phyloP scores from a whole-genome alignment of 2,888 invertebrate species.

The Zaprionus lineosus region DNA sequence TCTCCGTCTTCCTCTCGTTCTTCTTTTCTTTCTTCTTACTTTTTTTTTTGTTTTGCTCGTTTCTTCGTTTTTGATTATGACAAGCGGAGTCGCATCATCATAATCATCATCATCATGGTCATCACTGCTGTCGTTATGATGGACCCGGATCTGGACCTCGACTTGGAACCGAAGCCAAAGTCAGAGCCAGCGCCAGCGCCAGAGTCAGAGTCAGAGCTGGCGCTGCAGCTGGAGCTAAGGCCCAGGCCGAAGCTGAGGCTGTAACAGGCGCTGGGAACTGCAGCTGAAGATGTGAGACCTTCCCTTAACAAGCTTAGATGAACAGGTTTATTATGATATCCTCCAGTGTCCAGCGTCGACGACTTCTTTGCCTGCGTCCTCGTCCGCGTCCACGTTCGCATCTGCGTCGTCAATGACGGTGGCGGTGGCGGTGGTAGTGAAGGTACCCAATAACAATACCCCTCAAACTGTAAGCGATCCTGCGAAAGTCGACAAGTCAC shows the following conservation, averaged over 20 bases:
- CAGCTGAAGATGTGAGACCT: constrained; percentile 47
- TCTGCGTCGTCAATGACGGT: neutral
- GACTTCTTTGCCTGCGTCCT: neutral
- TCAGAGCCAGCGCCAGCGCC: too few species aligned
- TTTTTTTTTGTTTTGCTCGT: constrained; percentile 14
- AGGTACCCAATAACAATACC: constrained; percentile 33
- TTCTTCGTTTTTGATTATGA: constrained; percentile 64
- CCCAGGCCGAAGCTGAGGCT: constrained; percentile 14
- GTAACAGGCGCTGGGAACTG: too few species aligned
- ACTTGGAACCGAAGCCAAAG: too few species aligned
- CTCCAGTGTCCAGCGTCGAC: constrained; percentile 20
- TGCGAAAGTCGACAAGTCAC: constrained; percentile 15
- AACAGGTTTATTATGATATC: constrained; percentile 77
- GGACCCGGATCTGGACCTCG: too few species aligned
- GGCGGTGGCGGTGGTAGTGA: neutral
- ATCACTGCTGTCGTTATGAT: constrained; percentile 10
- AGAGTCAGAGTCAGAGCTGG: too few species aligned
- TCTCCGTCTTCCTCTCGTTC: too few species aligned
- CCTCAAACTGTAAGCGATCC: constrained; percentile 51
- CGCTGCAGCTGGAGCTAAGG: too few species aligned
- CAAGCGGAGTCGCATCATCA: constrained; percentile 34
- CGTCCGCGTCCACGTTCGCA: neutral
- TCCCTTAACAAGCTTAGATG: constrained; percentile 70
- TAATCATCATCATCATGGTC: constrained; percentile 20
- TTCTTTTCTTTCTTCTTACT: constrained; percentile 5